Evolutionary conservation across 53 echinoderm and acorn worm genomes (phyloP).

Genomic region (Astropecten irregularis): DNA sequence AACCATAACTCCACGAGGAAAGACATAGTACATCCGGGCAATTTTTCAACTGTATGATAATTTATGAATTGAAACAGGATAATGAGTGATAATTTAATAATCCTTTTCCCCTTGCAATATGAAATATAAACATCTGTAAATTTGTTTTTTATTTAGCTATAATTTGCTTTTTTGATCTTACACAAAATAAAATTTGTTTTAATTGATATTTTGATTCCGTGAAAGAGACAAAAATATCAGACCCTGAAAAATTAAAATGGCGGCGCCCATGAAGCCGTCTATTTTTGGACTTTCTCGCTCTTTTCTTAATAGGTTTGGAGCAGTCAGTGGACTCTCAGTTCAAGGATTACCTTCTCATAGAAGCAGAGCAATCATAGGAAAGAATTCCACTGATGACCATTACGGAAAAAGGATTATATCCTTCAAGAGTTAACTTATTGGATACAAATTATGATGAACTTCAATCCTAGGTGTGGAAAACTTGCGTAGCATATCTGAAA

Average conservation of each 20-base stretch:
- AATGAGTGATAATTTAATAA: too few species aligned
- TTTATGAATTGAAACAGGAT: not conserved
- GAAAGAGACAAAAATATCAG: constrained; percentile 18
- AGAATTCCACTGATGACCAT: too few species aligned
- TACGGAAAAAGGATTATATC: too few species aligned
- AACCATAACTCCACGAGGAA: constrained; percentile 17
- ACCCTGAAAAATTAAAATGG: constrained; percentile 36
- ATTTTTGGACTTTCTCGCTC: not conserved
- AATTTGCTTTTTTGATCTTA: not conserved
- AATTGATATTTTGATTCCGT: not conserved
- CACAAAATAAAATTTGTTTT: not conserved
- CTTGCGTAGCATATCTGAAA: too few species aligned
- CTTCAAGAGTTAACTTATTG: too few species aligned
- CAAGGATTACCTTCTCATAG: not conserved
- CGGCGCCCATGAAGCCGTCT: constrained; percentile 46
- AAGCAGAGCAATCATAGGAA: too few species aligned
- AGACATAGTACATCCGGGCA: constrained; percentile 59
- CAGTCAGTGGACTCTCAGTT: constrained; percentile 1
- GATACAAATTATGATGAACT: too few species aligned
- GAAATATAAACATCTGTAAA: too few species aligned
- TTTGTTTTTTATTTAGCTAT: not conserved
- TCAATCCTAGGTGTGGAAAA: too few species aligned
- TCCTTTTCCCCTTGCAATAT: too few species aligned
- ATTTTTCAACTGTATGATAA: not conserved
- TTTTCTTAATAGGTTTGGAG: too few species aligned